phyloP scores from a whole-genome alignment of 2,113 vertebrate genomes.

The Oriolus oriolus region DNA sequence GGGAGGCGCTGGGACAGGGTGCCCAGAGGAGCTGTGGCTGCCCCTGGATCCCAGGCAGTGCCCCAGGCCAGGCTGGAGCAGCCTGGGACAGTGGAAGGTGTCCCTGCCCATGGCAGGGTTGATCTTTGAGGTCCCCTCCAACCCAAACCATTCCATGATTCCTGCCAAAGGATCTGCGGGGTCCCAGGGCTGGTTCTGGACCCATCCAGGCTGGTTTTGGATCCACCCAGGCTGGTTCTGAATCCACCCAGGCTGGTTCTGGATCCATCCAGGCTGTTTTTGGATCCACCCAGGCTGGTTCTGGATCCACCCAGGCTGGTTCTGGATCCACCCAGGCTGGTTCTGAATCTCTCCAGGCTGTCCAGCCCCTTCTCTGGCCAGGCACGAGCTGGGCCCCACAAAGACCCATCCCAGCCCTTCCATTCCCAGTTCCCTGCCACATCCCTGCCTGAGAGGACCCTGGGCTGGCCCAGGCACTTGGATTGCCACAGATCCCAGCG shows the following conservation, averaged over 20 bases:
- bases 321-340: not conserved
- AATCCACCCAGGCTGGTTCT: not conserved
- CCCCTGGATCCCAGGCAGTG: not conserved
- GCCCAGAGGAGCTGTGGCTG: not conserved
- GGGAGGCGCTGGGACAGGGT: not conserved
- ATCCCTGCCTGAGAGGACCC: not conserved
- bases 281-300: too few relatives aligned
- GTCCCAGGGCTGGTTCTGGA: not conserved
- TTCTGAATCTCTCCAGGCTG: too few relatives aligned
- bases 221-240: not conserved
- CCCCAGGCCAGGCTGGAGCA: not conserved
- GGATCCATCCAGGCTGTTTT: too few relatives aligned
- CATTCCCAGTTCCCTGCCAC: accelerated
- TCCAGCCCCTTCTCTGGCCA: not conserved
- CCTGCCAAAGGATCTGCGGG: not conserved
- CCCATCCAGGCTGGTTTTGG: not conserved
- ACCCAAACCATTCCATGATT: not conserved
- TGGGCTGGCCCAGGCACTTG: accelerated
- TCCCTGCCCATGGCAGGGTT: not conserved
- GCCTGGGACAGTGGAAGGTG: not conserved
- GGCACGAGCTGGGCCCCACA: not conserved
- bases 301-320: too few relatives aligned
- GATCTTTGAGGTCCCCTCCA: not conserved
- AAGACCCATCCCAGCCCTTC: not conserved
- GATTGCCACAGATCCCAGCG: not conserved